phyloP scores from a whole-genome alignment of 2,113 vertebrate genomes.

The Onychostoma macrolepis region DNA sequence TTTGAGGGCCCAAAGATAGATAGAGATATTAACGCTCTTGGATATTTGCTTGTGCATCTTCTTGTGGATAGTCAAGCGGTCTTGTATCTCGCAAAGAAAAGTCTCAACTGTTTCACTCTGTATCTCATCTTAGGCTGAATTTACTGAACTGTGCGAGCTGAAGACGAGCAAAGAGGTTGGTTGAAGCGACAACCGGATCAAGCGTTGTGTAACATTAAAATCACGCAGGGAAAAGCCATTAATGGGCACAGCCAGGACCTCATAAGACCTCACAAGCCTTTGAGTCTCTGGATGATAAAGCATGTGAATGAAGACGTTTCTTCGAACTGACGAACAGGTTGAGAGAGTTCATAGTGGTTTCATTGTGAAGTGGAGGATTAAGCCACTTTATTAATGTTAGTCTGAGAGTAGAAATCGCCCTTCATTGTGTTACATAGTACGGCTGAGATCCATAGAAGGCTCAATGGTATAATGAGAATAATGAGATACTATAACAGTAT shows the following conservation, averaged over 20 bases:
- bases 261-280: conserved; percentile 3
- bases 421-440: background rate
- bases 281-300: background rate
- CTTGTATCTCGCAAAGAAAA: background rate
- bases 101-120: background rate
- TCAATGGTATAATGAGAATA: conserved; percentile 6
- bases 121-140: background rate
- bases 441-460: background rate
- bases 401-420: background rate
- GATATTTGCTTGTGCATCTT: background rate
- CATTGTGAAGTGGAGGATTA: conserved; percentile 14
- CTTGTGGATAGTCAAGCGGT: background rate
- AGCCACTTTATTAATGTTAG: conserved; percentile 20
- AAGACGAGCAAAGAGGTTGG: background rate
- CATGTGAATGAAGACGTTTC: background rate
- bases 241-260: conserved; percentile 10
- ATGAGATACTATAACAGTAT: background rate
- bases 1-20: background rate
- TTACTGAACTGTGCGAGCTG: background rate
- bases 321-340: background rate
- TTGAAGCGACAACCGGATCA: conserved; percentile 38
- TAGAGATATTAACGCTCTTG: background rate
- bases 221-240: conserved; percentile 41
- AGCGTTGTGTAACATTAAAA: conserved; percentile 52
- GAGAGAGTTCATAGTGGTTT: background rate